Evolutionary conservation across 2,888 invertebrate genomes (phyloP).

Genomic region (Pocota personata): DNA sequence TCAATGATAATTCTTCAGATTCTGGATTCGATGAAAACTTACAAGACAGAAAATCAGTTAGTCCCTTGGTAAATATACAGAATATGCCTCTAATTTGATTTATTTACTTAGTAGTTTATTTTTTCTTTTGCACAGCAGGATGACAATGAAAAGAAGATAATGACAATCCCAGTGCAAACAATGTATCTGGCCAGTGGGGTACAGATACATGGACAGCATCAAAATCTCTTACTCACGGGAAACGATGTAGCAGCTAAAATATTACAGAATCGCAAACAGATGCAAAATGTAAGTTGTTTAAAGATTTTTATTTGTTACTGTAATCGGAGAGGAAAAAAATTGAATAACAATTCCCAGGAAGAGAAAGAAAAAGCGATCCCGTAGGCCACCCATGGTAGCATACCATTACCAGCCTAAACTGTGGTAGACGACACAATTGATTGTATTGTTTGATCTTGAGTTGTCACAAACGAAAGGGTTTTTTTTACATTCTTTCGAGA

Average conservation of each 20-base stretch:
- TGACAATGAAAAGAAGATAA: slow-evolving; percentile 78
- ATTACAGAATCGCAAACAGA: slow-evolving; percentile 78
- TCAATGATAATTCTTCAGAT: slow-evolving; percentile 88
- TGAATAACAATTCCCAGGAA: too few relatives aligned
- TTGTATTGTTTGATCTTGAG: too few relatives aligned
- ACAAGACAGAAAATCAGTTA: slow-evolving; percentile 80
- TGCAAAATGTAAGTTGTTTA: slow-evolving; percentile 52
- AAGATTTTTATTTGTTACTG: background rate
- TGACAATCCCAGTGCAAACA: slow-evolving; percentile 77
- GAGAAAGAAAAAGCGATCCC: too few relatives aligned
- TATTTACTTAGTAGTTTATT: background rate
- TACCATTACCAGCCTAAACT: too few relatives aligned
- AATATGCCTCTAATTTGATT: background rate
- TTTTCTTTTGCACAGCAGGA: slow-evolving; percentile 76
- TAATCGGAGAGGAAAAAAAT: too few relatives aligned
- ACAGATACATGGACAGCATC: slow-evolving; percentile 78
- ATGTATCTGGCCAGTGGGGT: slow-evolving; percentile 80
- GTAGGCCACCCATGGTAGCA: too few relatives aligned
- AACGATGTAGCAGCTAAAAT: slow-evolving; percentile 80
- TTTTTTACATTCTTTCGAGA: too few relatives aligned
- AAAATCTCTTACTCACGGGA: slow-evolving; percentile 79
- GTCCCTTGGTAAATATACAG: slow-evolving; percentile 78
- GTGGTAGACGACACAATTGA: too few relatives aligned
- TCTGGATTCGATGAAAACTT: slow-evolving; percentile 88
- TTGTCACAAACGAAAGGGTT: too few relatives aligned